Percentiles rank a stretch among this genome's conserved stretches.
Evolutionary conservation across 1,140 invertebrate genomes (phyloP).

Genomic region (Homarus americanus): DNA sequence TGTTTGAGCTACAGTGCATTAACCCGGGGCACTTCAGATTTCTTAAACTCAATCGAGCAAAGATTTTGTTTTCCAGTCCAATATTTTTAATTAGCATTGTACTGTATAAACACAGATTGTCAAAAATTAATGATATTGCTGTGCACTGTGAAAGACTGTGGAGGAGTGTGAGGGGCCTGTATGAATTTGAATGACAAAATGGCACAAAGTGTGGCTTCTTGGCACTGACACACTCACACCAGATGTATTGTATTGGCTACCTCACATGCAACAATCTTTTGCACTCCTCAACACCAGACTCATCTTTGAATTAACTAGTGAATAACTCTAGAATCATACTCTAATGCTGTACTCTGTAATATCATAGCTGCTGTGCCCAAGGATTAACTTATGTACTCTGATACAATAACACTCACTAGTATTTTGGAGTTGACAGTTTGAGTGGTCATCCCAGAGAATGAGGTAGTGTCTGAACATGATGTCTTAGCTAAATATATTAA

Average conservation of each 20-base stretch:
- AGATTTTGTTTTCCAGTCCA: neutral
- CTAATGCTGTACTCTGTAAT: neutral
- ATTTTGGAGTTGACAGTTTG: neutral
- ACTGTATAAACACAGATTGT: constrained; percentile 3
- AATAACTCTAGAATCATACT: neutral
- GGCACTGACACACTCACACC: constrained; percentile 44
- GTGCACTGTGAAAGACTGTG: constrained; percentile 64
- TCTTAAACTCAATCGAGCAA: neutral
- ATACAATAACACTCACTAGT: neutral
- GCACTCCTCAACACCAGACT: constrained; percentile 27
- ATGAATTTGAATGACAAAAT: constrained; percentile 44
- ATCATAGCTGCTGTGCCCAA: constrained; percentile 47
- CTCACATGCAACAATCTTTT: constrained; percentile 55
- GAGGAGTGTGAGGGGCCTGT: constrained; percentile 60
- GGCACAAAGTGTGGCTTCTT: constrained; percentile 45
- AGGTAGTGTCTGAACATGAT: constrained; percentile 68
- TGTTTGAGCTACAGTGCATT: constrained; percentile 60
- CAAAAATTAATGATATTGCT: neutral
- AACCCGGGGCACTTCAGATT: constrained; percentile 29
- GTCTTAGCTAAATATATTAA: constrained; percentile 8
- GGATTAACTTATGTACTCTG: neutral
- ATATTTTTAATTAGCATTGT: neutral
- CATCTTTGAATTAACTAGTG: neutral
- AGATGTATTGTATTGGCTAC: constrained; percentile 28
- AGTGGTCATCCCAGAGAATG: constrained; percentile 31